Evolutionary conservation across 92 coral and sea anemone species (phyloP), one percentile per base, ranked within the genome.

Genomic region (Phenganax subtilis): DNA sequence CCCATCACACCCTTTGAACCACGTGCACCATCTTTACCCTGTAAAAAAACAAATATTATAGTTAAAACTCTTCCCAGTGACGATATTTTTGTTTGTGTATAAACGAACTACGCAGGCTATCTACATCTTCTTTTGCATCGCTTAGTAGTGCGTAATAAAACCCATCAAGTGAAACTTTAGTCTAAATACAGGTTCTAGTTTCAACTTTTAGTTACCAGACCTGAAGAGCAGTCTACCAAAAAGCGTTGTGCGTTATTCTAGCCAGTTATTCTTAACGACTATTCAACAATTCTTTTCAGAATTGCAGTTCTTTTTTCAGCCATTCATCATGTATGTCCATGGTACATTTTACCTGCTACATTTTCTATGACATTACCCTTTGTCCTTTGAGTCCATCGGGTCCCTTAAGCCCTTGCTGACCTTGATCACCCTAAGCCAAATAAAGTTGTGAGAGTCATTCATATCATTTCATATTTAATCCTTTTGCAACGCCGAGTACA

Each of bases 391-490:
- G 54, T 60, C 82, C 82, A 14, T 1, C 15, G 1, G 30, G 71
- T 29, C 82, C 82, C 54, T 15, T 62, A 60, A 71, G 57, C 47
- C 82, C 82, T 52, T 47, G 70, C 6, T 16, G 57, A 30, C 82
- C 82, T 77, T 44, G 82, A 31, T 77, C 68, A 12, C 82, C 82
- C 82, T 77, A 20, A 52, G 27, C 14, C 52, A 75, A 30, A 14
- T 54, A 6, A 5, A 27, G 16, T 25, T n/a, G 25, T 20, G 15
- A 9, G 31, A 55, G 11, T 28, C 65, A 1, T 59, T 59, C 65
- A 14, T 25, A 20, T 59, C 65, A 59, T 25, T 59, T 59, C 27
- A 14, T 14, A 20, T 59, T 14, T 14, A 14, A 59, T 25, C 27
- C n/a, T 59, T 29, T 55, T 75, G 12, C 67, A 61, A 61, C 7